These are phyloP conservation scores for Gymnothorax javanicus DNA, from an alignment of 2,797 vertebrate species.

Conservation along the genomic window DNA sequence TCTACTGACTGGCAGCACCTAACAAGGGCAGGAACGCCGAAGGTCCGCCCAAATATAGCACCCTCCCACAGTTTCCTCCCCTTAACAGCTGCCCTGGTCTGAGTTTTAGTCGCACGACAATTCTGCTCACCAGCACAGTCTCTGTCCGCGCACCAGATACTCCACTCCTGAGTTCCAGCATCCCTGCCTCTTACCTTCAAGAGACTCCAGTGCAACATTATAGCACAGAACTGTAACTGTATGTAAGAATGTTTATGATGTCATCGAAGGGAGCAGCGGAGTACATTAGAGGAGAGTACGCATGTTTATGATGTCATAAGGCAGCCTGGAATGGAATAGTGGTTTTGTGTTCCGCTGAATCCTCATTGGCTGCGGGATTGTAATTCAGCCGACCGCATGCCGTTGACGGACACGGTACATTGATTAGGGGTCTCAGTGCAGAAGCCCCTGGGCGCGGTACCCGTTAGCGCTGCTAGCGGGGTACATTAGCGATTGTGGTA, in stretches of 20 bases:
- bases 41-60: slow-evolving; percentile 71
- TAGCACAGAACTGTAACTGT: not conserved
- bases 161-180: not conserved
- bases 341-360: not conserved
- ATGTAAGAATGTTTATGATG: too few species aligned
- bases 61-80: slow-evolving; percentile 46
- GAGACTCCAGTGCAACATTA: not conserved
- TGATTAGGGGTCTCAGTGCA: not conserved
- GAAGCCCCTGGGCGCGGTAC: not conserved
- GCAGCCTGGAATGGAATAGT: not conserved
- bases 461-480: not conserved
- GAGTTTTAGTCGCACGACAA: slow-evolving; percentile 19
- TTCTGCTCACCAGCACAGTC: slow-evolving; percentile 46
- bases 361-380: not conserved
- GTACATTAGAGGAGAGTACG: too few species aligned
- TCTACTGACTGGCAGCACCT: slow-evolving; percentile 47
- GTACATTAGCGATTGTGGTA: not conserved
- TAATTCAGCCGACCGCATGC: not conserved
- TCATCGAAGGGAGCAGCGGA: too few species aligned
- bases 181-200: not conserved
- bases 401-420: not conserved
- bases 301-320: too few species aligned
- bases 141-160: slow-evolving; percentile 20
- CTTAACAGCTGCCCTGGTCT: slow-evolving; percentile 54
- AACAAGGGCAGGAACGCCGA: slow-evolving; percentile 70